Base-by-base conservation (phyloP, 2,113 vertebrate species). In the Misgurnus anguillicaudatus region DNA sequence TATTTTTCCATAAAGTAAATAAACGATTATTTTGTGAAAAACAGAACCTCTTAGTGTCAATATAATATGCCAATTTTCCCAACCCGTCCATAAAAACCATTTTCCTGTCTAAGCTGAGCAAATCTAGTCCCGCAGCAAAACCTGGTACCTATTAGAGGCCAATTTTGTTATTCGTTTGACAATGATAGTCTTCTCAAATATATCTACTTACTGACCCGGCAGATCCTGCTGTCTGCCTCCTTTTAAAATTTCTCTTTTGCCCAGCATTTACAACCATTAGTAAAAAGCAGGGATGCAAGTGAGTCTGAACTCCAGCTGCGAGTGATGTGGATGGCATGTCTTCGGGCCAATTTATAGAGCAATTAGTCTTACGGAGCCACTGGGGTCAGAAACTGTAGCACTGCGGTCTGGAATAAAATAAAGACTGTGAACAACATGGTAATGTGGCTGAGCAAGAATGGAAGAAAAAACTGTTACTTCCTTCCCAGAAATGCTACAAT, bases 261-360 rank as follows among this genome's bases (percentile, higher is more conserved):
- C 36, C 38, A 31, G 38, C 38, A 61, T 78, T 60, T 73, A 47
- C 19, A 19, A 51, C 78, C 75, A 83, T 81, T 77, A 79, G 65
- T 61, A 62, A 72, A 45, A 55, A 66, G 48, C 51, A 72, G 64
- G 36, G 64, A 81, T 64, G 65, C 19, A 31, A 63, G 51, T 24
- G 64, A 45, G 41, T 53, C 71, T 41, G 64, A 69, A 64, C 51
- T 72, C 55, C 79, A 69, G 61, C 63, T 71, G 71, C 66, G 71
- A 39, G 47, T 41, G 48, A 79, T 60, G 75, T 58, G 67, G 66
- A 31, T 39, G 41, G 74, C 75, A 58, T 65, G 58, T 80, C 48
- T 69, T 61, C 57, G 42, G 70, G 75, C 42, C 72, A 86, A 86
- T 84, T 82, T 80, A 84, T 70, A 42, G 73, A 68, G 82, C 76